Base-by-base conservation (phyloP, 2,888 invertebrate species). In the Crioceris asparagi region DNA sequence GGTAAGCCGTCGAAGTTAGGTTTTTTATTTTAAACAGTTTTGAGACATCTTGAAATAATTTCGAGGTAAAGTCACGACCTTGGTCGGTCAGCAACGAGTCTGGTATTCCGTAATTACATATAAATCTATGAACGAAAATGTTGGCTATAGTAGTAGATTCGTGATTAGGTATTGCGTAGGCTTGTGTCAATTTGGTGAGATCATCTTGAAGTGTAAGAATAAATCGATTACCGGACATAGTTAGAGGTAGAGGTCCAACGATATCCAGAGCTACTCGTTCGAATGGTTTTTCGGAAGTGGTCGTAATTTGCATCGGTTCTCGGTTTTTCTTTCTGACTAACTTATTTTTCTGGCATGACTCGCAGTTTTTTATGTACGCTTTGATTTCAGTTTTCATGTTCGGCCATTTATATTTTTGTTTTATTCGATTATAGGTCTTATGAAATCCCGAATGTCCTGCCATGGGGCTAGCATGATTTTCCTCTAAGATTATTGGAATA, bases 151-250 rank as follows among this genome's bases (percentile, higher is more conserved):
- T 36, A 15, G n/a, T 36, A 2, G 60, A 49, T 37, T 53, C 51
- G 38, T 57, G 53, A 41, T 55, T 50, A 5, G 36, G 36, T 8
- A 56, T 33, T 14, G 55, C 38, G 5, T 35, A 19, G 2, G 44
- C 46, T 26, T 47, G 58, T 8, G 53, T 52, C 40, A 47, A 61
- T 52, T 61, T 59, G 0, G 58, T 55, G 33, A 47, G 37, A 39
- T 59, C 55, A 33, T 60, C 57, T 48, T 58, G 55, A 4, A 56
- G 16, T 0, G 60, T 60, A n/a, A 62, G 32, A 17, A 61, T 53
- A 35, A 47, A 61, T 46, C 48, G 48, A 38, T 59, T 58, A 12
- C 52, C 54, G 6, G 41, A 29, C 37, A 50, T 44, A 0, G 57
- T 54, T 31, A 50, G 21, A 2, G 53, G 45, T 36, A 61, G 36